Conservation (phyloP, 2,113 vertebrate genomes). For the Alouatta palliata region DNA sequence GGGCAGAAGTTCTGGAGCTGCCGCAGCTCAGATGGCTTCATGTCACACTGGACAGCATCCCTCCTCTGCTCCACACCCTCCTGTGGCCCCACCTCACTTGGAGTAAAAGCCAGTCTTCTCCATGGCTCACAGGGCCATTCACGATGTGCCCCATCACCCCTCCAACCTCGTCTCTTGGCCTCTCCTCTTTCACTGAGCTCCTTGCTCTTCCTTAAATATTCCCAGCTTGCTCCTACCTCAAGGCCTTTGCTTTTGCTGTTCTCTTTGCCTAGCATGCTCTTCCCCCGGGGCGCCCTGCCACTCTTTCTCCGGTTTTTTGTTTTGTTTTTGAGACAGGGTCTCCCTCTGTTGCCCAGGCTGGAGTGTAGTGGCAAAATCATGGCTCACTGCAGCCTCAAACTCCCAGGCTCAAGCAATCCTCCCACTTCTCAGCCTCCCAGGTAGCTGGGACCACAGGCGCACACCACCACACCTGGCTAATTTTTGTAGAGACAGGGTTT, state of each 20-base stretch:
- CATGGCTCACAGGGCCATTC: background rate
- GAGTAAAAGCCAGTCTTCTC: constrained; percentile 13
- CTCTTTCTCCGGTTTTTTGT: background rate
- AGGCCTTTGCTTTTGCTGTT: background rate
- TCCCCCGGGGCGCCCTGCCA: background rate
- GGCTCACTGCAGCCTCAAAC: too few species aligned
- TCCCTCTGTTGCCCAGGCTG: too few species aligned
- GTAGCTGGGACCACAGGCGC: too few species aligned
- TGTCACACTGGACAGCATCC: background rate
- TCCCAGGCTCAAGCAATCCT: too few species aligned
- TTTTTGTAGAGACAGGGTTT: too few species aligned
- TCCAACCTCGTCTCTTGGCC: background rate
- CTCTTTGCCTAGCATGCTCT: background rate
- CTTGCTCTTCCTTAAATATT: background rate
- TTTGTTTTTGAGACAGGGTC: too few species aligned
- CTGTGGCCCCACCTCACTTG: background rate
- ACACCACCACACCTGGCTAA: too few species aligned
- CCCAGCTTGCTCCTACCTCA: background rate
- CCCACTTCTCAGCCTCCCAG: too few species aligned
- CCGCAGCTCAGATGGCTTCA: background rate
- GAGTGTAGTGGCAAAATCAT: too few species aligned
- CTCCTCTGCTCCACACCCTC: background rate
- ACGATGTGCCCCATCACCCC: background rate
- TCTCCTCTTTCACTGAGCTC: background rate
- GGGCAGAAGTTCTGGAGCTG: background rate